Percentiles rank a stretch among this genome's conserved stretches.
These are phyloP conservation scores for Drosophila bipectinata DNA, from an alignment of 1,140 invertebrate species.

Conservation along the genomic window DNA sequence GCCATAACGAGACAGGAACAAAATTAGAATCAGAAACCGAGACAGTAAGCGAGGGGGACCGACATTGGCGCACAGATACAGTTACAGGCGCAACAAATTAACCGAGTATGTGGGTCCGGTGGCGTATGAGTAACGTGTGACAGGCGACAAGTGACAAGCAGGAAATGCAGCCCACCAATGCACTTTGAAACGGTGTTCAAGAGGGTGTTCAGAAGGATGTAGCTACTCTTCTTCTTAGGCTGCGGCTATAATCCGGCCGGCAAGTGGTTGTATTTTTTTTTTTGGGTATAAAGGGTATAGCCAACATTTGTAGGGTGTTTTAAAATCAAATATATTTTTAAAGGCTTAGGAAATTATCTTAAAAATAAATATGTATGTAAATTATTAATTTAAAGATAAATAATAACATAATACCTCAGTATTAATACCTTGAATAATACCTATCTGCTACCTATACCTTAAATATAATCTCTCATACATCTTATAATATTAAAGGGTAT, in stretches of 20 bases:
- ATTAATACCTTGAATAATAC: no score
- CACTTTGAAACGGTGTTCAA: background rate
- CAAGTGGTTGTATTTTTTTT: background rate
- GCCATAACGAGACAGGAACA: conserved; percentile 11
- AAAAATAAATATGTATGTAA: no score
- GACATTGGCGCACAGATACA: conserved; percentile 6
- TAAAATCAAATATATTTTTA: background rate
- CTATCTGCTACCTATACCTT: no score
- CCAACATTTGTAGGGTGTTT: no score
- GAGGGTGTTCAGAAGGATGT: background rate
- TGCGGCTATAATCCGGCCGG: background rate
- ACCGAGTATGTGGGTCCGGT: conserved; percentile 28
- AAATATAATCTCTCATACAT: no score
- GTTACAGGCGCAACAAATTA: conserved; percentile 28
- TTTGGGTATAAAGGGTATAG: no score
- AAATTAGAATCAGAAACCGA: conserved; percentile 27
- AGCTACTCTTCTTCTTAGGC: background rate
- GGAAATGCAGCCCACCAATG: conserved; percentile 40
- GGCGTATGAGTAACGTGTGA: conserved; percentile 66
- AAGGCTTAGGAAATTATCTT: background rate
- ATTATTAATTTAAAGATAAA: no score
- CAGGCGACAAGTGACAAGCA: conserved; percentile 49
- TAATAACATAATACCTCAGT: no score
- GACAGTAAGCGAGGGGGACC: background rate
- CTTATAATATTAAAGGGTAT: background rate